Conservation (phyloP, 2,113 vertebrate genomes). For the Etheostoma cragini region DNA sequence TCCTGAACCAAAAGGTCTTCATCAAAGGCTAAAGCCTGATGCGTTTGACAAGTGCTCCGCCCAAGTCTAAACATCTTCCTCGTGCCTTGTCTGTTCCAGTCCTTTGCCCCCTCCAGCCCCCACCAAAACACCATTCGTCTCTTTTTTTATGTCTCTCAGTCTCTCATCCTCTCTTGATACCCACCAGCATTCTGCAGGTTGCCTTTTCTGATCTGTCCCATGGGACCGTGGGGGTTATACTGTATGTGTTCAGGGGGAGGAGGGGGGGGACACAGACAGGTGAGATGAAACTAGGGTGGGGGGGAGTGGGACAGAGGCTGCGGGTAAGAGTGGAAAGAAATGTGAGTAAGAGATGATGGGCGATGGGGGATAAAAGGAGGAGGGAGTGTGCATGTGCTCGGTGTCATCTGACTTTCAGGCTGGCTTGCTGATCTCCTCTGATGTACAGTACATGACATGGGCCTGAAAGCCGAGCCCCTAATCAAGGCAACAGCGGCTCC, state of each 20-base stretch:
- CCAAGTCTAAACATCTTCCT: constrained; percentile 74
- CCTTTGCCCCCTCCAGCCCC: constrained; percentile 41
- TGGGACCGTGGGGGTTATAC: neutral
- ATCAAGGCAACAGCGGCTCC: constrained; percentile 72
- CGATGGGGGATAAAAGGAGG: constrained; percentile 27
- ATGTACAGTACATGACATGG: constrained; percentile 84
- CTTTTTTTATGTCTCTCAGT: constrained; percentile 13
- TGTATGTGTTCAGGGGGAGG: neutral
- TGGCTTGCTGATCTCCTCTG: constrained; percentile 84
- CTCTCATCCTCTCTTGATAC: constrained; percentile 27
- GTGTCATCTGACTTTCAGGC: constrained; percentile 85
- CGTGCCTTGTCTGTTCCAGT: constrained; percentile 60
- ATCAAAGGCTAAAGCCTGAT: constrained; percentile 69
- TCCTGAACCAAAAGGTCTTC: constrained; percentile 52
- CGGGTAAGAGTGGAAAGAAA: constrained; percentile 17
- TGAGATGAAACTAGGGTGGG: constrained; percentile 18
- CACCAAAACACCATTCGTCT: constrained; percentile 11
- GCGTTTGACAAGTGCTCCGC: constrained; percentile 63
- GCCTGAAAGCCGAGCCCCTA: constrained; percentile 67
- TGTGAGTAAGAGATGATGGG: constrained; percentile 22
- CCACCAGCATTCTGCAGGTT: constrained; percentile 31
- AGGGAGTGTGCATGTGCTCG: constrained; percentile 72
- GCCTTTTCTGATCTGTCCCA: constrained; percentile 29
- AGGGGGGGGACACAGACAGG: neutral
- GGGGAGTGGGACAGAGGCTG: neutral